Evolutionary conservation across 2,113 vertebrate genomes (phyloP), one percentile per base, ranked within the genome.

Genomic region (Poicephalus meyeri): DNA sequence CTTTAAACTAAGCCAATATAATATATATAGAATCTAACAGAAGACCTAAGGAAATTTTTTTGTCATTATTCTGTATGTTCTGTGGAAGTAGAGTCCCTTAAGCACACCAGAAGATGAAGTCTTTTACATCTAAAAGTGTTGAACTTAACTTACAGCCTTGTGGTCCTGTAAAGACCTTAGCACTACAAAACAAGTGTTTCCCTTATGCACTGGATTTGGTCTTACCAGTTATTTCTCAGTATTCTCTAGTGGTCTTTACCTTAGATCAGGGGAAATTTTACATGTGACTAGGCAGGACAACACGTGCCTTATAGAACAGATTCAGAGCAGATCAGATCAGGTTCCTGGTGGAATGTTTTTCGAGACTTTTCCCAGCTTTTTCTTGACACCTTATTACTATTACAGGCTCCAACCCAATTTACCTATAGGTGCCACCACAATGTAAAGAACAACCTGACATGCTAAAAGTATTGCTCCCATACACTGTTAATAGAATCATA

Each of bases 221-320:
- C 35, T 53, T 81, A 66, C 23, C n/a, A 81, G 23, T 91, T 81
- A 50, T 41, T 91, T 80, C 46, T 74, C 23, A 20, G 15, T 86
- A 42, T 89, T 80, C 44, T 94, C 28, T 42, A 66, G 31, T 29
- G 46, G 37, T 10, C 37, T 91, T 91, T 58, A 52, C 29, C 17
- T 63, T 63, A 41, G 35, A 23, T 80, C 41, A 49, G 28, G 21
- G 35, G 3, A 56, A 68, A 24, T 69, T 50, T 65, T 65, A 37
- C 13, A 26, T 0, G 0, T 89, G 21, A 10, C 24, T 46, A 56
- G 39, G 10, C 17, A 71, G 35, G 18, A 76, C 31, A 95, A 2
- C 8, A 3, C 6, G 10, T 71, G 9, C 49, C 20, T 65, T 70
- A 16, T 2, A 64, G 41, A 71, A 49, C 1, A 2, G 72, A 55